Evolutionary conservation across 1,140 invertebrate genomes (phyloP), one percentile per base, ranked within the genome.

Genomic region (Caenorhabditis tropicalis): DNA sequence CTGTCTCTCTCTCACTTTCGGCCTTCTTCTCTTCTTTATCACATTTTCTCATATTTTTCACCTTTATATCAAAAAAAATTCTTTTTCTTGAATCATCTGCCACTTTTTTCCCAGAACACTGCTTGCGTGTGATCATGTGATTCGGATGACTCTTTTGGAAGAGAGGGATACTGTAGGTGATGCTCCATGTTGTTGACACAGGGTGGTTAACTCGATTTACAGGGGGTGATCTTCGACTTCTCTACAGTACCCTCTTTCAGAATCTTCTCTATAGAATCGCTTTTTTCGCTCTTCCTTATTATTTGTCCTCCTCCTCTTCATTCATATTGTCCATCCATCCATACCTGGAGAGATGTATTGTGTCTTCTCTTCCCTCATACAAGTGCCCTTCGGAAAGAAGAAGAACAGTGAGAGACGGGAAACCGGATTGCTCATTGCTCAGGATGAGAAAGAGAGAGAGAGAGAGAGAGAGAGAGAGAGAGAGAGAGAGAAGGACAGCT

Each of bases 291-390:
- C 24, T 27, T 56, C 21, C 27, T n/a, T 16, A 27, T 56, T 56
- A 43, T 43, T 43, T 43, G 39, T 43, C 39, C 39, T 56, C 53
- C 1, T 56, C 53, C 29, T 10, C 53, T 56, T 15, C 24, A 9
- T 27, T 27, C 53, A 27, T 56, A 12, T 10, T 24, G 27, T 56
- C 21, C 21, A 19, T 12, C 21, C 65, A 6, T 46, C 65, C 65
- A 43, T 74, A 74, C 65, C 65, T 74, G 65, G 36, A 74, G 58
- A 65, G 65, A 74, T 74, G 65, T 43, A 74, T 74, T 39, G 33
- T 43, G n/a, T 36, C 29, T 46, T 19, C 19, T 36, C 19, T 65
- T 36, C 36, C 3, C 31, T 65, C 58, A 29, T 65, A 6, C 53
- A 56, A 21, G 24, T 56, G 21, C 24, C n/a, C 36, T 43, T n/a